Evolutionary conservation across 2,797 vertebrate species (phyloP).

Genomic region (Manis crassicaudata): DNA sequence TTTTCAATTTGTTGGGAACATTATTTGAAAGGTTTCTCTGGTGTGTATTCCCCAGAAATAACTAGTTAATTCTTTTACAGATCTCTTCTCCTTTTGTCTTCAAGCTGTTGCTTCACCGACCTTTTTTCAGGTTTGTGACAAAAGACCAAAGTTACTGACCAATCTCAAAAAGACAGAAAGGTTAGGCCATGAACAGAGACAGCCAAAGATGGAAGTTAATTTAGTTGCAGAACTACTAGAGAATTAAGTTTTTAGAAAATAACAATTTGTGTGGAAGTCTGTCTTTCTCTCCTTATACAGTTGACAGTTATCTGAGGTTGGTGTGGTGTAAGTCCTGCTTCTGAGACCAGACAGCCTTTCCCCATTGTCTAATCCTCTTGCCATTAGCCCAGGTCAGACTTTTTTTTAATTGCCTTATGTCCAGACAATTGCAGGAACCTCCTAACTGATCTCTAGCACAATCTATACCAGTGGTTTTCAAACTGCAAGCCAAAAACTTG

Average conservation of each 20-base stretch:
- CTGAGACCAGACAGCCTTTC: not conserved
- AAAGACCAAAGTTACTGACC: slow-evolving; percentile 34
- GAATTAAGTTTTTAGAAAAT: not conserved
- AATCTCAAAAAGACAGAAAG: slow-evolving; percentile 8
- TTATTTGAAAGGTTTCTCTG: not conserved
- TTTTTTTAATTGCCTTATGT: not conserved
- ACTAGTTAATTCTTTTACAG: slow-evolving; percentile 84
- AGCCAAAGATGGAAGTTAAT: slow-evolving; percentile 13
- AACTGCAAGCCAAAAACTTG: slow-evolving; percentile 18
- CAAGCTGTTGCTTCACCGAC: slow-evolving; percentile 96
- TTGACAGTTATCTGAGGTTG: not conserved
- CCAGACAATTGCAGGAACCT: not conserved
- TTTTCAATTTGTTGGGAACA: not conserved
- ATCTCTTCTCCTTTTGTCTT: slow-evolving; percentile 99
- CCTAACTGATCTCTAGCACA: not conserved
- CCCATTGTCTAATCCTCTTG: not conserved
- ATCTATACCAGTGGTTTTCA: not conserved
- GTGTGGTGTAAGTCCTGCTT: not conserved
- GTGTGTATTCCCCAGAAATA: not conserved
- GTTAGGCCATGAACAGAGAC: not conserved
- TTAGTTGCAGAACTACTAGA: slow-evolving; percentile 12
- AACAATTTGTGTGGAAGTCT: not conserved
- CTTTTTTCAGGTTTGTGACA: slow-evolving; percentile 95
- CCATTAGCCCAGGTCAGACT: not conserved
- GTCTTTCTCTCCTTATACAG: not conserved